Conservation (phyloP, 92 coral and sea anemone genomes). For the Paragorgia papillata region DNA sequence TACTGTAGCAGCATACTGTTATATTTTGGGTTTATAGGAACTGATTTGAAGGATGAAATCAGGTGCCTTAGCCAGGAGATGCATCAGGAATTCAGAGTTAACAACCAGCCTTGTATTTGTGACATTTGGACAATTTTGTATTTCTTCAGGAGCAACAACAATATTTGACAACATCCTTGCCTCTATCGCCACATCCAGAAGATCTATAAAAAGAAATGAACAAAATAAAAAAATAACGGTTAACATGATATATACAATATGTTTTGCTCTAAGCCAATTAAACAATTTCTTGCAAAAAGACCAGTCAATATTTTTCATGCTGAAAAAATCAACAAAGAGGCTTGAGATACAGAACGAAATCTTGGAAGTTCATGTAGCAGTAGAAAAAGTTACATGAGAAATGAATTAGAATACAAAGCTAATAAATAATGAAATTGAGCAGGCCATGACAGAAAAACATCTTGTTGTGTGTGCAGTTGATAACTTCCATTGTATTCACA, state of each 20-base stretch:
- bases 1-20: too few relatives aligned
- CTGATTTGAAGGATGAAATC: background rate
- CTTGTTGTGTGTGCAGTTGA: background rate
- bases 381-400: background rate
- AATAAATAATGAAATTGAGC: background rate
- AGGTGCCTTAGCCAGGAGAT: background rate
- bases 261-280: constrained; percentile 7
- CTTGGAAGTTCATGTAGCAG: constrained; percentile 4
- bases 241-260: background rate
- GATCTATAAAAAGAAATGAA: background rate
- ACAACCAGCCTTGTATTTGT: background rate
- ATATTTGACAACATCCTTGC: too few relatives aligned
- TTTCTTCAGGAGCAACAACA: constrained; percentile 9
- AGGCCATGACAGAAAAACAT: background rate
- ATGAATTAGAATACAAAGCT: background rate
- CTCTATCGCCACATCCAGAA: too few relatives aligned
- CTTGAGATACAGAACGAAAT: background rate
- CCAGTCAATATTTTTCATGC: background rate
- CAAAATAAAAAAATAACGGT: constrained; percentile 5
- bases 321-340: constrained; percentile 2
- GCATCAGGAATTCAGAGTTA: background rate
- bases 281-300: constrained; percentile 7
- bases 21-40: background rate
- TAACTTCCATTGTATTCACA: background rate
- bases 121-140: background rate